Percentiles rank a stretch among this genome's conserved stretches.
Conservation (phyloP, 2,797 vertebrate genomes). For the Enteromius paludinosus region DNA sequence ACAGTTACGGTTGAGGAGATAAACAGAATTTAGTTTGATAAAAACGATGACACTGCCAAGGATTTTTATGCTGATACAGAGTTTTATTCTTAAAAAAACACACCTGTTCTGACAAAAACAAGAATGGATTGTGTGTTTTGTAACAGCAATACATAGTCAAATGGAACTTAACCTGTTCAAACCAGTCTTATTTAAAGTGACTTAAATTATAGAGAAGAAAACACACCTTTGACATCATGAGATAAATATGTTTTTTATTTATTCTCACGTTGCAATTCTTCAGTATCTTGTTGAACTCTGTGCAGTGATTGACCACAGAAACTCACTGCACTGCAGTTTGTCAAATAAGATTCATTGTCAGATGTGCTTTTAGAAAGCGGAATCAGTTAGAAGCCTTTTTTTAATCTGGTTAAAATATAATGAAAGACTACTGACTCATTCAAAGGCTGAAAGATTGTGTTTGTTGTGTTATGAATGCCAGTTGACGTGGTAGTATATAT, state of each 20-base stretch:
- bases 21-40: neutral
- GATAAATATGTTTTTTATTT: neutral
- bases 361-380: conserved; percentile 23
- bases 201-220: neutral
- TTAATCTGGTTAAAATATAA: conserved; percentile 13
- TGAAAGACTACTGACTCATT: conserved; percentile 30
- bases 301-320: neutral
- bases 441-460: neutral
- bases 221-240: neutral
- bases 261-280: neutral
- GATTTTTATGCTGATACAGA: neutral
- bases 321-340: conserved; percentile 1
- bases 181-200: neutral
- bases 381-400: conserved; percentile 28
- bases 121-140: neutral
- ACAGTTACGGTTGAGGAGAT: neutral
- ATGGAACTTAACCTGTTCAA: neutral
- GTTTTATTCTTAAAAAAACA: neutral
- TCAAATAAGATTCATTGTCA: conserved; percentile 21
- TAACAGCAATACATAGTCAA: neutral
- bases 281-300: conserved; percentile 11
- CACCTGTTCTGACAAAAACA: neutral
- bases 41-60: neutral
- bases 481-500: neutral
- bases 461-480: conserved; percentile 16